Conservation (phyloP, 2,797 vertebrate species). For the Phoxinus dragarum region DNA sequence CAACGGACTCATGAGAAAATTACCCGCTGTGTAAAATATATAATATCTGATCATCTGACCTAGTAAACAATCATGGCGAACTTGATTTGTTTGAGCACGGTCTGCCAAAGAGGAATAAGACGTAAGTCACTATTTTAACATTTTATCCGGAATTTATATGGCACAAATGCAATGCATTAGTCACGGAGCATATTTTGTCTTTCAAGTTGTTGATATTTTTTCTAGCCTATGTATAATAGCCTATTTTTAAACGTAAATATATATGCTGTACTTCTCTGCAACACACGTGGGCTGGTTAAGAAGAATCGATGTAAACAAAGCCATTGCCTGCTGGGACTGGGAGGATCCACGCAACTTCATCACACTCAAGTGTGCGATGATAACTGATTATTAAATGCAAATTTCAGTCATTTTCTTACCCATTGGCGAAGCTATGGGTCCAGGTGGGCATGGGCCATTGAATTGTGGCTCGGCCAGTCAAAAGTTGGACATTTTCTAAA, state of each 20-base stretch:
- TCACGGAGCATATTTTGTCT: neutral
- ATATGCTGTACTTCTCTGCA: neutral
- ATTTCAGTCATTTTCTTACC: neutral
- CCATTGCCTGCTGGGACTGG: neutral
- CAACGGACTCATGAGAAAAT: neutral
- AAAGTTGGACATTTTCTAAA: too few species aligned
- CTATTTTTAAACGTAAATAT: neutral
- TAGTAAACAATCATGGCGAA: neutral
- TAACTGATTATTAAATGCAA: neutral
- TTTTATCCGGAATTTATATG: neutral
- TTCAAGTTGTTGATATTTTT: neutral
- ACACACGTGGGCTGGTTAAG: neutral
- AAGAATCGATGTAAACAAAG: neutral
- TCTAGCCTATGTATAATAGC: neutral
- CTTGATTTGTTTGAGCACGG: neutral
- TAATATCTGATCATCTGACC: neutral
- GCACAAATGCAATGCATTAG: neutral
- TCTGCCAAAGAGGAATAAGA: constrained; percentile 14
- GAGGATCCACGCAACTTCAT: neutral
- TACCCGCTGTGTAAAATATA: too few species aligned
- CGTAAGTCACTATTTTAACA: neutral
- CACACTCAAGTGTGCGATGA: neutral
- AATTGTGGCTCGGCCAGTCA: too few species aligned
- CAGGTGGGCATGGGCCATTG: too few species aligned
- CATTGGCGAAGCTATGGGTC: too few species aligned